Evolutionary conservation across 2,113 vertebrate species (phyloP).

Genomic region (Mesembrinibis cayennensis): DNA sequence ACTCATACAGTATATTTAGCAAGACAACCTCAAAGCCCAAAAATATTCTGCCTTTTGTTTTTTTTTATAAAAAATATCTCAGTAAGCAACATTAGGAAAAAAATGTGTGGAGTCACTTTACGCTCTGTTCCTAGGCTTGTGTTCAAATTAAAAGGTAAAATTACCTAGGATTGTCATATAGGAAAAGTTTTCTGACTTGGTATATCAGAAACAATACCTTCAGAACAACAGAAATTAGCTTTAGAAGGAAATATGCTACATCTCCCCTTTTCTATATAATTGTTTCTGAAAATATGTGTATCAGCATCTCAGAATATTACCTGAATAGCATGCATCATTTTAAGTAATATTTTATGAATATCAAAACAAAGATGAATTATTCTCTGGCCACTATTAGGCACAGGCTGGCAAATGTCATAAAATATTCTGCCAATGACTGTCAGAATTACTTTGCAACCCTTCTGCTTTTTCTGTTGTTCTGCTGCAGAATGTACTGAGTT

Average conservation of each 20-base stretch:
- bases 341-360: background rate
- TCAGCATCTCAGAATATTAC: background rate
- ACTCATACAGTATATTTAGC: background rate
- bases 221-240: background rate
- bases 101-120: background rate
- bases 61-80: background rate
- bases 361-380: background rate
- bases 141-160: background rate
- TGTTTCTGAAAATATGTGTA: background rate
- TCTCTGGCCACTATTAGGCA: background rate
- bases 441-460: background rate
- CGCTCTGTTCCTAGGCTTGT: background rate
- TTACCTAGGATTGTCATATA: background rate
- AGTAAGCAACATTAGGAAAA: background rate
- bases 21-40: background rate
- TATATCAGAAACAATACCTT: background rate
- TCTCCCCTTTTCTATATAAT: background rate
- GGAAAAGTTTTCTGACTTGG: background rate
- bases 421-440: background rate
- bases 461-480: background rate
- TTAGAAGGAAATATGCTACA: background rate
- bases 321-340: background rate
- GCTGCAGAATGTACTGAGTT: background rate
- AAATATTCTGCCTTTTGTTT: background rate
- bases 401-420: background rate